Evolutionary conservation across 2,888 invertebrate genomes (phyloP).

Genomic region (Drosophila borealis): DNA sequence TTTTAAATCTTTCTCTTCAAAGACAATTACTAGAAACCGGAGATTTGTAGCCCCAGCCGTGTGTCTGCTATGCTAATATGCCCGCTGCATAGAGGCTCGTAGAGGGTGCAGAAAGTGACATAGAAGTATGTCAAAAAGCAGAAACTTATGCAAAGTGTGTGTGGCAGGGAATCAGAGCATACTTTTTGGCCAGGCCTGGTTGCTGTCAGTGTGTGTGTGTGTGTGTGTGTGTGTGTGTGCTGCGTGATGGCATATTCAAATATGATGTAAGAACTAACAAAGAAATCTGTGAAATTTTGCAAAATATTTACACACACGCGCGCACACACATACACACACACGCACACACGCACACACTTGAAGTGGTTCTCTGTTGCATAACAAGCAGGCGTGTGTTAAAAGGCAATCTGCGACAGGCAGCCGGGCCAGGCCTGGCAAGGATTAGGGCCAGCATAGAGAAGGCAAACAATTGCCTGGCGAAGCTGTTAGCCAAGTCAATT

Average conservation of each 20-base stretch:
- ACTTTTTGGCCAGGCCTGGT: slow-evolving; percentile 49
- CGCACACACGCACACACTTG: slow-evolving; percentile 13
- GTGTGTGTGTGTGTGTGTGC: slow-evolving; percentile 12
- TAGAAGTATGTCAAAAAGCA: slow-evolving; percentile 67
- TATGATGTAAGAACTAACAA: slow-evolving; percentile 67
- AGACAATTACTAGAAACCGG: too few species aligned
- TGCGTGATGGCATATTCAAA: slow-evolving; percentile 62
- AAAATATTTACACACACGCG: slow-evolving; percentile 75
- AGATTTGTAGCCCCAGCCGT: too few species aligned
- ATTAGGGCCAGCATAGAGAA: slow-evolving; percentile 21
- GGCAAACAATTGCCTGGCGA: slow-evolving; percentile 32
- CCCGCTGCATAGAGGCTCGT: slow-evolving; percentile 2
- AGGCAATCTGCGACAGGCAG: slow-evolving; percentile 55
- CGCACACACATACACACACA: slow-evolving; percentile 28
- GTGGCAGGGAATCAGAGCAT: slow-evolving; percentile 64
- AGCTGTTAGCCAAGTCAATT: slow-evolving; percentile 76
- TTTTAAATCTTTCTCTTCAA: too few species aligned
- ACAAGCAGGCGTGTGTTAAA: slow-evolving; percentile 62
- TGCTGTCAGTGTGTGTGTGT: neutral
- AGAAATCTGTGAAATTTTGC: slow-evolving; percentile 75
- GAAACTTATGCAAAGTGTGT: slow-evolving; percentile 76
- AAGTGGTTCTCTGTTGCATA: slow-evolving; percentile 61
- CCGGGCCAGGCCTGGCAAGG: slow-evolving; percentile 13
- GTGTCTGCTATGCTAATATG: slow-evolving; percentile 11
- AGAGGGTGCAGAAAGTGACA: slow-evolving; percentile 31